phyloP scores from a whole-genome alignment of 2,797 vertebrate genomes.

The Lacerta viridis region DNA sequence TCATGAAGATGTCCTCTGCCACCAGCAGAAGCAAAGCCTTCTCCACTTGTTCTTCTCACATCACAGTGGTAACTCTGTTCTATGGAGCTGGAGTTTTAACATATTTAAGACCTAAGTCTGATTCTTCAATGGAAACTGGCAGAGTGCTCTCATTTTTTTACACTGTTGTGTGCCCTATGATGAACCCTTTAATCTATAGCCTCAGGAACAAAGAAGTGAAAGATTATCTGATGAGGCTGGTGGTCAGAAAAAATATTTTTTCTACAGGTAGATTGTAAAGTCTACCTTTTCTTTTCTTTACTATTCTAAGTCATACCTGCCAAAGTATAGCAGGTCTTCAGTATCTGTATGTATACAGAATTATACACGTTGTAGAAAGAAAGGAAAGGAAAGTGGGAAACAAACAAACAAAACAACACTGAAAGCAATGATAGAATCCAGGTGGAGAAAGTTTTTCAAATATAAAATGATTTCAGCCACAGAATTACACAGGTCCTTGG shows the following conservation, averaged over 20 bases:
- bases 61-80: constrained; percentile 47
- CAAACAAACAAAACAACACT: too few relatives aligned
- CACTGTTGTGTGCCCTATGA: constrained; percentile 62
- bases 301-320: not conserved
- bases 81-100: constrained; percentile 55
- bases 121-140: constrained; percentile 35
- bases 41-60: constrained; percentile 15
- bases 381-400: too few relatives aligned
- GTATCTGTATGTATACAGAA: too few relatives aligned
- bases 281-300: not conserved
- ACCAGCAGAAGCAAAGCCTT: not conserved
- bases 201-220: constrained; percentile 73
- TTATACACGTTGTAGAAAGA: too few relatives aligned
- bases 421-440: too few relatives aligned
- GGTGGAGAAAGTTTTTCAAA: too few relatives aligned
- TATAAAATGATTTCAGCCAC: too few relatives aligned
- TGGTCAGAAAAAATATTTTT: not conserved
- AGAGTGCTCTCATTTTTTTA: constrained; percentile 70
- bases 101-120: constrained; percentile 56
- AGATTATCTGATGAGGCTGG: constrained; percentile 60
- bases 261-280: not conserved
- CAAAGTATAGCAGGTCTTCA: too few relatives aligned
- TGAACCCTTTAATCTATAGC: constrained; percentile 75
- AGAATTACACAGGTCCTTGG: too few relatives aligned
- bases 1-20: not conserved